Evolutionary conservation across 2,113 vertebrate genomes (phyloP), one percentile per base, ranked within the genome.

Genomic region (Laticauda colubrina): DNA sequence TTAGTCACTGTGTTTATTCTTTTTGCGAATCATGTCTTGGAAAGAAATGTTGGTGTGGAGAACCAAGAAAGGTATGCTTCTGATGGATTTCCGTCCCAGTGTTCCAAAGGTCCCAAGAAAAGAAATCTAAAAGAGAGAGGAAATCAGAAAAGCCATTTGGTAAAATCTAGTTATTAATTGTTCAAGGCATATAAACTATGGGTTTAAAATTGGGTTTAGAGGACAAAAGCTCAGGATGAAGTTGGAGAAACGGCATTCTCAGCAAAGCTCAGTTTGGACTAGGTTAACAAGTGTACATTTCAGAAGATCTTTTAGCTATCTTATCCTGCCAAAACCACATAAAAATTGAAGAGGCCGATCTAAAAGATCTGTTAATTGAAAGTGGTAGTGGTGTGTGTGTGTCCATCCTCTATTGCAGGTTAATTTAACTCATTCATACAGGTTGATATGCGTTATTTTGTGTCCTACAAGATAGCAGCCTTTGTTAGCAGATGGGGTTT

Each of bases 61-160:
- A 90, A 55, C 6, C 92, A 96, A 91, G 87, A 94, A 61, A 94
- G 56, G n/a, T 81, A 64, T 21, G 91, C 14, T 4, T 91, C 95
- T 93, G 93, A 93, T 95, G 93, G 90, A 90, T 96, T 92, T 96
- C 29, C 29, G 64, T 69, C 93, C 95, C 94, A 95, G 54, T 43
- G 94, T 96, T 94, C 93, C 97, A 97, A 91, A 43, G 88, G 91
- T 93, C 94, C 94, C 96, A 94, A 96, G 96, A 95, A 97, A 97
- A 94, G 93, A 95, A 92, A 88, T 96, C 97, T 98, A 92, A 96
- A 96, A 97, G 53, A 95, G 95, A 93, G 89, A 93, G 96, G 95
- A 97, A 87, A 88, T 75, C 88, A 87, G 43, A 86, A n/a, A 89
- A 59, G 45, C 4, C 43, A 3, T 89, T 24, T 89, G 56, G 39